Evolutionary conservation across 2,797 vertebrate species (phyloP).

Genomic region (Sebastes glaucus): DNA sequence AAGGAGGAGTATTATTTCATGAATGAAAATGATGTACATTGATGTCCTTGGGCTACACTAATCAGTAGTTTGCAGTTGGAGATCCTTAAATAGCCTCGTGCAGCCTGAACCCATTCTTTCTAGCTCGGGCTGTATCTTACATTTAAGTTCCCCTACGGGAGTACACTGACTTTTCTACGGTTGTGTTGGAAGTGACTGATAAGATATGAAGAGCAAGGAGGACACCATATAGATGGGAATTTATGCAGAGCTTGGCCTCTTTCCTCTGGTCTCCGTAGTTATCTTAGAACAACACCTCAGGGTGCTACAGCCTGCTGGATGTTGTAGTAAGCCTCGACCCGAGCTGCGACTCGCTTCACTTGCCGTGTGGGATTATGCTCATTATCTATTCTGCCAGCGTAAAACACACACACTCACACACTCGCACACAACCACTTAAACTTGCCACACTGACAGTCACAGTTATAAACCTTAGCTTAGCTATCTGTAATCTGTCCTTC

Average conservation of each 20-base stretch:
- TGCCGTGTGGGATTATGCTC: conserved; percentile 65
- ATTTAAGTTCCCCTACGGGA: conserved; percentile 39
- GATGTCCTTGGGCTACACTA: conserved; percentile 49
- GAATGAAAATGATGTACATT: conserved; percentile 60
- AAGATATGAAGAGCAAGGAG: conserved; percentile 45
- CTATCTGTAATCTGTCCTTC: conserved; percentile 22
- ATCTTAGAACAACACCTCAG: conserved; percentile 62
- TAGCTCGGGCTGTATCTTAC: conserved; percentile 30
- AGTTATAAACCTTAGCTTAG: conserved; percentile 27
- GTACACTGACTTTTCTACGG: conserved; percentile 26
- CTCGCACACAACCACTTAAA: conserved; percentile 21
- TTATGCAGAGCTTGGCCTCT: conserved; percentile 56
- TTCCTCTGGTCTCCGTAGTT: conserved; percentile 46
- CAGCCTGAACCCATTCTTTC: conserved; percentile 28
- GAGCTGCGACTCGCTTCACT: conserved; percentile 59
- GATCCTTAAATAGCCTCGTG: conserved; percentile 47
- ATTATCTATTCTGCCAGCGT: conserved; percentile 68
- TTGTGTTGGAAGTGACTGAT: conserved; percentile 52
- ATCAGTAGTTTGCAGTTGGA: conserved; percentile 55
- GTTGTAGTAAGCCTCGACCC: conserved; percentile 59
- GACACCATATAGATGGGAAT: conserved; percentile 49
- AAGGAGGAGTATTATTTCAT: conserved; percentile 41
- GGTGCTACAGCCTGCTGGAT: conserved; percentile 54
- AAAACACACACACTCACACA: conserved; percentile 26
- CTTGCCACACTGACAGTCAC: conserved; percentile 38